Evolutionary conservation across 2,888 invertebrate genomes (phyloP), one percentile per base, ranked within the genome.

Genomic region (Oscheius myriophilus): DNA sequence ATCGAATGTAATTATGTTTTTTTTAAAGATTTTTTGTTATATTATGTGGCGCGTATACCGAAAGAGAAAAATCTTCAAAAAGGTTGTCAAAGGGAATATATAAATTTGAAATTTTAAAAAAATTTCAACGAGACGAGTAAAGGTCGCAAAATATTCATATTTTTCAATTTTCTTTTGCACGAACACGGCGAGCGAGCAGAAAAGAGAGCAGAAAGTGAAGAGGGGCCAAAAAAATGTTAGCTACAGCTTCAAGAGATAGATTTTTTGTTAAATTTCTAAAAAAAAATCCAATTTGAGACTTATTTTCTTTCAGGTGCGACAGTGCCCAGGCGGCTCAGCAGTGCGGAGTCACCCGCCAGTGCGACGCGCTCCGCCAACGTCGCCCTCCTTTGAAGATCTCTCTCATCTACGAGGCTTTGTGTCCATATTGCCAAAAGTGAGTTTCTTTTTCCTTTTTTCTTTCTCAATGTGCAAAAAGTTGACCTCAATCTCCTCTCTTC

Each of bases 381-480:
- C 45, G 76, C 1, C 70, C 66, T 45, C 84, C 84, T 0, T 72
- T 85, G 51, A 85, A 83, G 55, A 79, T 85, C 41, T 83, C 85
- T 4, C 67, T 85, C 54, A 82, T 85, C 70, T 85, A 80, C 66
- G 85, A 85, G 57, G 85, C 85, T 12, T 66, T 85, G 26, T 85
- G 85, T 52, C 85, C 85, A 1, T 85, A 81, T 68, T 85, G 85
- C 66, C 85, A 85, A 54, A 76, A 79, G 79, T 81, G 46, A 55
- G 71, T 49, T 49, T n/a, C n/a, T n/a, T n/a, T 45, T 45, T 14
- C 12, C 45, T 45, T 18, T 49, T 21, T 49, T 21, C n/a, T 49
- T 18, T n/a, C n/a, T n/a, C n/a, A n/a, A n/a, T n/a, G n/a, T n/a
- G n/a, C 49, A 49, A 53, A 53, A 53, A 53, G 25, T 18, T 4